Evolutionary conservation across 2,888 invertebrate species (phyloP).

Genomic region (Dichetophora obliterata): DNA sequence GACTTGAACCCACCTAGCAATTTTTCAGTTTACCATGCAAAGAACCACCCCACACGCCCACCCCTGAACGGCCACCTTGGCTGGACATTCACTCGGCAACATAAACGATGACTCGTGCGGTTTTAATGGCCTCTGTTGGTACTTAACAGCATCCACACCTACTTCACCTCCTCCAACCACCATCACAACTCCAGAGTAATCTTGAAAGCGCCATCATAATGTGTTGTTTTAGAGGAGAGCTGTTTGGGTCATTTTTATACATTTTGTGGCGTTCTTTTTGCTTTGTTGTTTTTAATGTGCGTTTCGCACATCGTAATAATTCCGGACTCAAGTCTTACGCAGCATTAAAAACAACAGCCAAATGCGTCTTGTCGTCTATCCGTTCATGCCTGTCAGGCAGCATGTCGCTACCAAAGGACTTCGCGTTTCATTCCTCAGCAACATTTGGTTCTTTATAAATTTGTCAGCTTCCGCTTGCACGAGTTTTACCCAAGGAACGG

Average conservation of each 20-base stretch:
- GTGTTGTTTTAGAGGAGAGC: background rate
- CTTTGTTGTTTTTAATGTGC: constrained; percentile 15
- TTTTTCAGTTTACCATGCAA: background rate
- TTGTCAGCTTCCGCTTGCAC: constrained; percentile 25
- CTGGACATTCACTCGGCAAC: background rate
- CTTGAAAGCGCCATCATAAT: background rate
- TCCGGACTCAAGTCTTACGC: background rate
- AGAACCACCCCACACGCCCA: background rate
- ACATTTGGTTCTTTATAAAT: background rate
- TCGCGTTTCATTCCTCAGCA: too few species aligned
- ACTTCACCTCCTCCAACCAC: background rate
- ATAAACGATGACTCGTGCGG: constrained; percentile 30
- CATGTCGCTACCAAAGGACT: too few species aligned
- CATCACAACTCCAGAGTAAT: background rate
- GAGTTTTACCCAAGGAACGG: background rate
- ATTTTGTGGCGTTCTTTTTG: background rate
- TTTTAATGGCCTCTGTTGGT: constrained; percentile 24
- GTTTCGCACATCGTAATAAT: constrained; percentile 3
- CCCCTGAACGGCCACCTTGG: background rate
- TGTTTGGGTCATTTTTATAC: constrained; percentile 7
- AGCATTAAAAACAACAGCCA: background rate
- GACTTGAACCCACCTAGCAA: background rate
- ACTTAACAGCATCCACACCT: constrained; percentile 4
- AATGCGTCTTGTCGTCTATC: too few species aligned
- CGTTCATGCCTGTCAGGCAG: too few species aligned